These are phyloP conservation scores for Schizothorax lantsangensis DNA, from an alignment of 2,797 vertebrate genomes.

Conservation along the genomic window DNA sequence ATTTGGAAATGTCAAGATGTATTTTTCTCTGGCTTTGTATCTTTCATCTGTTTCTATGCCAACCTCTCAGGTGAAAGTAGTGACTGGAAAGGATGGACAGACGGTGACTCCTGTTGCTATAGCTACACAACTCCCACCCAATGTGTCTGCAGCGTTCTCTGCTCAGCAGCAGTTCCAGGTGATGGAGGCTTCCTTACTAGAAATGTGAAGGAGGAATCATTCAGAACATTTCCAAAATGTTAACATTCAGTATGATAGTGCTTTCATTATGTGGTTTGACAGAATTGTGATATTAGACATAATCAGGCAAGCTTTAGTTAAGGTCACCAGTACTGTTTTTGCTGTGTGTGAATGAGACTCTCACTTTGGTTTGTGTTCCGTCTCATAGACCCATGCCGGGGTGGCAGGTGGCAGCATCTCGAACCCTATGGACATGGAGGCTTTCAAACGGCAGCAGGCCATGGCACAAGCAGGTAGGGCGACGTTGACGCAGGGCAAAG, in stretches of 20 bases:
- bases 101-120: constrained; percentile 96
- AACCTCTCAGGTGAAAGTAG: constrained; percentile 90
- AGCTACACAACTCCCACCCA: constrained; percentile 96
- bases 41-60: constrained; percentile 60
- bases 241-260: background rate
- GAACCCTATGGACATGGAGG: constrained; percentile 90
- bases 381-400: constrained; percentile 85
- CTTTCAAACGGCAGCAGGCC: constrained; percentile 93
- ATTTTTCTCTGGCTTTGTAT: constrained; percentile 17
- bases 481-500: constrained; percentile 60
- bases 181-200: constrained; percentile 55
- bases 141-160: constrained; percentile 96
- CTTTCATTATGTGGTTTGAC: background rate
- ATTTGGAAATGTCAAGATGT: background rate
- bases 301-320: background rate
- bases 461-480: constrained; percentile 92
- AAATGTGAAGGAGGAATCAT: constrained; percentile 41
- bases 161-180: constrained; percentile 92
- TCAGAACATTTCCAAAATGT: constrained; percentile 21
- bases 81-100: constrained; percentile 96
- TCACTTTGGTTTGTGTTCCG: constrained; percentile 1
- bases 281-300: background rate
- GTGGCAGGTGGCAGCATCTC: constrained; percentile 78
- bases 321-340: background rate
- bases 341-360: background rate